A percentile compares a stretch with the other conserved stretches of the same genome.
phyloP scores from a whole-genome alignment of 2,113 vertebrate genomes.

The Cyprinodon tularosa region DNA sequence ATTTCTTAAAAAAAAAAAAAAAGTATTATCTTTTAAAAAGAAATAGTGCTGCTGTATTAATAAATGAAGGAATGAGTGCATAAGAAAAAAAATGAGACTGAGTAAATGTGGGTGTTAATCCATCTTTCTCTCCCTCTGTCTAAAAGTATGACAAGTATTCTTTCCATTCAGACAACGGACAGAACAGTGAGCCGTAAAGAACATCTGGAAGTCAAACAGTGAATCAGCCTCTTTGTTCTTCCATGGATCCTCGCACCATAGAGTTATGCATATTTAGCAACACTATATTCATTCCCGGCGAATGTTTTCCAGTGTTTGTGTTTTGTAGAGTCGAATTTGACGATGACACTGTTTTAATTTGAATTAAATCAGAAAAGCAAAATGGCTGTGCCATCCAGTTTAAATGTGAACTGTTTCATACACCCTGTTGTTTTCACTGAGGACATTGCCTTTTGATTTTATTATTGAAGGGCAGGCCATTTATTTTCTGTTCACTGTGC shows the following conservation, averaged over 20 bases:
- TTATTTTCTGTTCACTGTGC: constrained; percentile 2
- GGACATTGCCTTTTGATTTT: constrained; percentile 25
- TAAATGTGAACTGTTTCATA: background rate
- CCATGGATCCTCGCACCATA: constrained; percentile 50
- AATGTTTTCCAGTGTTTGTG: constrained; percentile 39
- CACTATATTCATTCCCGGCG: constrained; percentile 23
- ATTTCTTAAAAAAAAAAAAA: constrained; percentile 4
- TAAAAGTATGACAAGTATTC: constrained; percentile 80
- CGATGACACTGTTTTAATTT: background rate
- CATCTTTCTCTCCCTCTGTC: constrained; percentile 53
- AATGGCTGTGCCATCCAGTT: background rate
- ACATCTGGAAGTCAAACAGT: constrained; percentile 68
- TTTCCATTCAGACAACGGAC: constrained; percentile 63
- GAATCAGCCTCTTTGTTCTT: constrained; percentile 77
- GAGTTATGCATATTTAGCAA: constrained; percentile 67
- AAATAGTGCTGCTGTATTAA: background rate
- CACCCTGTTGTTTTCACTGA: background rate
- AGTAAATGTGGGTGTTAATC: constrained; percentile 47
- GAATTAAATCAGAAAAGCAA: background rate
- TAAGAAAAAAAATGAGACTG: constrained; percentile 25
- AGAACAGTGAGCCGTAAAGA: constrained; percentile 65
- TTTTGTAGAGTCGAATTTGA: constrained; percentile 8
- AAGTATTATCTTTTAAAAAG: background rate
- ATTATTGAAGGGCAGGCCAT: constrained; percentile 5
- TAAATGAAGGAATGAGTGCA: constrained; percentile 6